A percentile compares a stretch with the other conserved stretches of the same genome.
phyloP scores from a whole-genome alignment of 64 coral and sea anemone genomes.

The Stichodactyla mertensii region DNA sequence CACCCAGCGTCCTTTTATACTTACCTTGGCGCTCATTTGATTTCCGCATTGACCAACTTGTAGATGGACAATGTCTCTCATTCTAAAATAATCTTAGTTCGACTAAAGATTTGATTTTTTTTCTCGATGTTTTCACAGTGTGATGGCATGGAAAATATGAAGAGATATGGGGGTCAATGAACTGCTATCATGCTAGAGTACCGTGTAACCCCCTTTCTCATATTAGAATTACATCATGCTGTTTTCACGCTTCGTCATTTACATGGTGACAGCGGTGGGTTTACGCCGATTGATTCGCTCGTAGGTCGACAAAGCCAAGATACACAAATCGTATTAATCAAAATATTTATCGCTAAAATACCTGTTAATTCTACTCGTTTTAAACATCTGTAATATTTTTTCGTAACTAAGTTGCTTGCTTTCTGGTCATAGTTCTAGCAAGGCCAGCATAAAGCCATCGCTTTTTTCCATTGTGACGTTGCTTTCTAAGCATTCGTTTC shows the following conservation, averaged over 20 bases:
- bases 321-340: not conserved
- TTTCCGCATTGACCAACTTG: conserved; percentile 93
- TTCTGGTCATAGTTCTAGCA: no score
- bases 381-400: no score
- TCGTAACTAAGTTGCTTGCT: no score
- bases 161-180: not conserved
- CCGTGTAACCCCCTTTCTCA: not conserved
- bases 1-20: not conserved
- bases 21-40: conserved; percentile 81
- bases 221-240: not conserved
- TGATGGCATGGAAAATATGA: not conserved
- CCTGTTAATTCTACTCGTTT: no score
- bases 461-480: no score
- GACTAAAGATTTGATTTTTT: not conserved
- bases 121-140: not conserved
- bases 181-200: not conserved
- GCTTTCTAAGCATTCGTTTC: no score
- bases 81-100: not conserved
- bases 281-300: not conserved
- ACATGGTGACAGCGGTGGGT: not conserved
- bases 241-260: not conserved
- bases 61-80: conserved; percentile 91
- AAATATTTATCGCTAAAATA: no score
- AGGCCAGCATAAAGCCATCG: no score
- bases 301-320: not conserved